phyloP scores from a whole-genome alignment of 2,113 vertebrate genomes.

The Solea solea region DNA sequence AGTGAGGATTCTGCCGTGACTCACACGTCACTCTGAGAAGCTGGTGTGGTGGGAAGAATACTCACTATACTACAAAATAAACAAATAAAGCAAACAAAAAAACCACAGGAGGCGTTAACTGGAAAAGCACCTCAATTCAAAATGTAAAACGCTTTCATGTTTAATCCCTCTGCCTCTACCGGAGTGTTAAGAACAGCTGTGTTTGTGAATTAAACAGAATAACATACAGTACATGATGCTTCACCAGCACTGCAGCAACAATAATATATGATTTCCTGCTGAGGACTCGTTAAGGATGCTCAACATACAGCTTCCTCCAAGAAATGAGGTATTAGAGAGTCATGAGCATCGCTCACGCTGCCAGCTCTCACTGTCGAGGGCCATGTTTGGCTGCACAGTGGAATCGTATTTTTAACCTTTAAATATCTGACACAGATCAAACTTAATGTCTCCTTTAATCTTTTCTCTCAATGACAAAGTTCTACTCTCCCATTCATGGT shows the following conservation, averaged over 20 bases:
- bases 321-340: constrained; percentile 67
- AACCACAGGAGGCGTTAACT: constrained; percentile 1
- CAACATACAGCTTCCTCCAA: constrained; percentile 58
- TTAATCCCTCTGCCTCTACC: constrained; percentile 40
- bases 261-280: constrained; percentile 67
- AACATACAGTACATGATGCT: constrained; percentile 42
- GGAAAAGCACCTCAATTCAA: constrained; percentile 47
- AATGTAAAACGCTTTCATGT: constrained; percentile 55
- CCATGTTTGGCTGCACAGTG: constrained; percentile 54
- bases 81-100: not conserved
- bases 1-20: constrained; percentile 29
- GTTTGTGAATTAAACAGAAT: constrained; percentile 25
- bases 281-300: constrained; percentile 68
- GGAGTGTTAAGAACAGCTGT: constrained; percentile 15
- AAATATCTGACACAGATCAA: constrained; percentile 39
- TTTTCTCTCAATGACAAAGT: constrained; percentile 1
- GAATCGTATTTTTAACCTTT: constrained; percentile 68
- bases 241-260: constrained; percentile 35
- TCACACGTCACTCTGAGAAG: constrained; percentile 39
- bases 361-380: constrained; percentile 61
- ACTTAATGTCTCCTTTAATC: constrained; percentile 27
- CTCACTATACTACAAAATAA: constrained; percentile 38
- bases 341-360: constrained; percentile 71
- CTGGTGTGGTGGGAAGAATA: constrained; percentile 15
- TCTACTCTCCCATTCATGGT: not conserved